Percentiles rank a stretch among this genome's conserved stretches.
Conservation (phyloP, 1,140 invertebrate species). For the Tetranychus urticae region DNA sequence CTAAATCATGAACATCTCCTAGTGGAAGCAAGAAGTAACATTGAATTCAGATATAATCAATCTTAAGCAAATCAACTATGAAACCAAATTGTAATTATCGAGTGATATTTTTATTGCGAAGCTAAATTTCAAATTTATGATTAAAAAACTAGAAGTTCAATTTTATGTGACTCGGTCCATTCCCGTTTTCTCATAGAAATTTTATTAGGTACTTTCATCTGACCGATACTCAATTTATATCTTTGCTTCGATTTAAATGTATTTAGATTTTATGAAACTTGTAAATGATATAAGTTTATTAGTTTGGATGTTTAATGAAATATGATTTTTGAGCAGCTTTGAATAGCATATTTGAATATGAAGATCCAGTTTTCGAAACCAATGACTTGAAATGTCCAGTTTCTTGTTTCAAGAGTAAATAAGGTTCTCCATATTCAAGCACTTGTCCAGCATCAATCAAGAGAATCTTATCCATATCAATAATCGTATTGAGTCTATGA, state of each 20-base stretch:
- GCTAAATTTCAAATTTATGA: too few species aligned
- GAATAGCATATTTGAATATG: not conserved
- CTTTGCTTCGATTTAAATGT: not conserved
- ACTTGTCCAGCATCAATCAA: conserved; percentile 1
- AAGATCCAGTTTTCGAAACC: not conserved
- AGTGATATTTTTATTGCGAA: too few species aligned
- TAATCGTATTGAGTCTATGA: conserved; percentile 60
- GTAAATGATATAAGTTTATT: not conserved
- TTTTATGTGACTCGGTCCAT: too few species aligned
- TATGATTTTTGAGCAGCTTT: not conserved
- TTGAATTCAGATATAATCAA: too few species aligned
- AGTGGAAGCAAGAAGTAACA: too few species aligned
- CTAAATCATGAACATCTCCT: too few species aligned
- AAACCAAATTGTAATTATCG: too few species aligned
- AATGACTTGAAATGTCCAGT: not conserved
- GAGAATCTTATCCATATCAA: conserved; percentile 43
- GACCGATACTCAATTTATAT: not conserved
- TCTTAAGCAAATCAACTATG: too few species aligned
- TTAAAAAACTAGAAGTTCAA: too few species aligned
- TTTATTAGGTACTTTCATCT: too few species aligned
- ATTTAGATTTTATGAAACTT: not conserved
- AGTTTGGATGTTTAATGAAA: not conserved
- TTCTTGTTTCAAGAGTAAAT: not conserved
- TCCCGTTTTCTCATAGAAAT: too few species aligned
- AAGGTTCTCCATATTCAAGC: not conserved